phyloP scores from a whole-genome alignment of 2,113 vertebrate species.

The Rhinoptilus africanus region DNA sequence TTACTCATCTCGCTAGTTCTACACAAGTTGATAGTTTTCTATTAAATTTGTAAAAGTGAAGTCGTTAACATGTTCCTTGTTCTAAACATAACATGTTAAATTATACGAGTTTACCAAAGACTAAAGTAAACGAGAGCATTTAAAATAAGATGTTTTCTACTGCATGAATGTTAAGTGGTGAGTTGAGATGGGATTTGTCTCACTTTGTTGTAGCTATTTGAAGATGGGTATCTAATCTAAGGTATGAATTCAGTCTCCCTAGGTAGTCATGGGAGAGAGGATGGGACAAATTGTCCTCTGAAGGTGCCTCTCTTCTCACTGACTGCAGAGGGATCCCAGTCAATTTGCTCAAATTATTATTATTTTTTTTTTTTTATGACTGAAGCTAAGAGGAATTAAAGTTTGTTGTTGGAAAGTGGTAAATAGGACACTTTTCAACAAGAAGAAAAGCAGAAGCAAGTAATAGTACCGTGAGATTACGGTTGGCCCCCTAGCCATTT shows the following conservation, averaged over 20 bases:
- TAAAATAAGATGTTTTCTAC: conserved; percentile 16
- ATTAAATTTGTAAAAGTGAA: conserved; percentile 41
- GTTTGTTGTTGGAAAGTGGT: not conserved
- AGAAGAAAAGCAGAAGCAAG: not conserved
- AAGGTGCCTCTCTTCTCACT: not conserved
- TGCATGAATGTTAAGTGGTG: not conserved
- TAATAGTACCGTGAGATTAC: not conserved
- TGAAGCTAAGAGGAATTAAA: not conserved
- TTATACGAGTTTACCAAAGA: conserved; percentile 22
- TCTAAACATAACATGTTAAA: conserved; percentile 39
- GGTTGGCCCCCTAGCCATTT: not conserved
- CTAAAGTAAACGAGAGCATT: not conserved
- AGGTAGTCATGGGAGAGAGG: not conserved
- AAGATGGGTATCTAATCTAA: not conserved
- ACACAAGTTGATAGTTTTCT: conserved; percentile 46
- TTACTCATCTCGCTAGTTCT: conserved; percentile 41
- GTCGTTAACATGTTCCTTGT: not conserved
- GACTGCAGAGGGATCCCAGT: not conserved
- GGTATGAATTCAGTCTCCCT: not conserved
- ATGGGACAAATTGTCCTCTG: not conserved
- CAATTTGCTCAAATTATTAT: not conserved
- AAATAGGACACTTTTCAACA: not conserved
- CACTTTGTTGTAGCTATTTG: not conserved
- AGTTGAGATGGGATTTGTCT: not conserved
- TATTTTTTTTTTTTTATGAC: not conserved